Evolutionary conservation across 2,113 vertebrate genomes (phyloP).

Genomic region (Leucopsar rothschildi): DNA sequence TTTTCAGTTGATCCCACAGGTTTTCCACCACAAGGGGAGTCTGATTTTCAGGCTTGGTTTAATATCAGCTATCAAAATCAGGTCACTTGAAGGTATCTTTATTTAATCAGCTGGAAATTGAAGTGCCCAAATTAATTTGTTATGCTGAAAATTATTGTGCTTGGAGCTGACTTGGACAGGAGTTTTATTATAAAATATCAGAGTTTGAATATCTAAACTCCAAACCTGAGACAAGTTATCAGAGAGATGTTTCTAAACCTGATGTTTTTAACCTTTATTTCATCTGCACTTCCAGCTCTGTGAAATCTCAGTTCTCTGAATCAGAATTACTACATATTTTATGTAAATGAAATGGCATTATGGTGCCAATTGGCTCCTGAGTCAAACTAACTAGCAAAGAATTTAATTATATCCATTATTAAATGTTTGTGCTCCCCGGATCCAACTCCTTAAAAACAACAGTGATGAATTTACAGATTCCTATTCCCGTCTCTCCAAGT

Average conservation of each 20-base stretch:
- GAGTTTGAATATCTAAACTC: background rate
- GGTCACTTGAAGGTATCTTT: background rate
- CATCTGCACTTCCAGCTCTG: constrained; percentile 7
- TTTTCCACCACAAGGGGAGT: background rate
- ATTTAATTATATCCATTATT: constrained; percentile 66
- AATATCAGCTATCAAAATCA: background rate
- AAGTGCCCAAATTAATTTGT: background rate
- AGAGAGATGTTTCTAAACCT: background rate
- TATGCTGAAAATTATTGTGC: background rate
- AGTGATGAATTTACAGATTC: constrained; percentile 47
- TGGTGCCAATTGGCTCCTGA: constrained; percentile 49
- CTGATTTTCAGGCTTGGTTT: background rate
- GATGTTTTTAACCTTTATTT: constrained; percentile 15
- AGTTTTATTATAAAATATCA: background rate
- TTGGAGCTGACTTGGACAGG: background rate
- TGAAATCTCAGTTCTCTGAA: background rate
- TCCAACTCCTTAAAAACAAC: constrained; percentile 53
- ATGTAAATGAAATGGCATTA: constrained; percentile 50
- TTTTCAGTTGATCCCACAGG: background rate
- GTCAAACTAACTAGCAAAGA: constrained; percentile 42
- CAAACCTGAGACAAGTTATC: background rate
- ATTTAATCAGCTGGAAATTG: background rate
- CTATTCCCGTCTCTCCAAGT: constrained; percentile 50
- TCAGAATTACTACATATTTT: constrained; percentile 20
- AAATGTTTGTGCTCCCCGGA: constrained; percentile 40